Evolutionary conservation across 2,888 invertebrate species (phyloP).

Genomic region (Tiphia femorata): DNA sequence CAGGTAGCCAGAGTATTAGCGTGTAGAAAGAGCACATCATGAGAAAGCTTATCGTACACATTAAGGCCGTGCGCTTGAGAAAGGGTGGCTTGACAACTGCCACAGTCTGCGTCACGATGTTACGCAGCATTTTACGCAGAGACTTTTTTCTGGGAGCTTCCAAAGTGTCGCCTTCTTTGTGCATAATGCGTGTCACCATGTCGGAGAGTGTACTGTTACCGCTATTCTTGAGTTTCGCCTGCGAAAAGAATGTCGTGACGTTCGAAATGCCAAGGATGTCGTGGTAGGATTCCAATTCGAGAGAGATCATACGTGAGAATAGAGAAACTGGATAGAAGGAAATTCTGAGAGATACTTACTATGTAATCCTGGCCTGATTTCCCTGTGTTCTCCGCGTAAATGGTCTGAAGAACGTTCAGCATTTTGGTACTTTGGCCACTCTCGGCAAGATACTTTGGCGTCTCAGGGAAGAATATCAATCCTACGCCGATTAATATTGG

Average conservation of each 20-base stretch:
- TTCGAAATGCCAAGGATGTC: background rate
- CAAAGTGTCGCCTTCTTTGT: constrained; percentile 18
- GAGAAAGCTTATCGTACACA: constrained; percentile 85
- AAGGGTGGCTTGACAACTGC: constrained; percentile 80
- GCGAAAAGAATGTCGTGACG: background rate
- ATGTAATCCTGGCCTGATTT: constrained; percentile 53
- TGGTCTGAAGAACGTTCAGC: constrained; percentile 75
- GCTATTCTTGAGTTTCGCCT: constrained; percentile 38
- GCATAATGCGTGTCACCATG: constrained; percentile 21
- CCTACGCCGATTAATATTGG: constrained; percentile 76
- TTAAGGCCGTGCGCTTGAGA: constrained; percentile 79
- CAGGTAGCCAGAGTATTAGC: constrained; percentile 91
- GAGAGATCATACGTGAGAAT: background rate
- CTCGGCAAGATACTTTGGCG: constrained; percentile 85
- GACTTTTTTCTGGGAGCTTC: constrained; percentile 63
- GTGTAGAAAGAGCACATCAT: constrained; percentile 89
- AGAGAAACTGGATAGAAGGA: background rate
- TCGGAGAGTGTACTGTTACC: constrained; percentile 38
- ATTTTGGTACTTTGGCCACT: constrained; percentile 81
- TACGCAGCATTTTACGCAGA: constrained; percentile 57
- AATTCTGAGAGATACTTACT: constrained; percentile 39
- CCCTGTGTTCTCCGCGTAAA: constrained; percentile 80
- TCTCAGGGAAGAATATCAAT: constrained; percentile 81
- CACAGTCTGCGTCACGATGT: constrained; percentile 74
- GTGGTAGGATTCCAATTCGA: no score